Evolutionary conservation across 2,113 vertebrate species (phyloP), one percentile per base, ranked within the genome.

Genomic region (Ranitomeya variabilis): DNA sequence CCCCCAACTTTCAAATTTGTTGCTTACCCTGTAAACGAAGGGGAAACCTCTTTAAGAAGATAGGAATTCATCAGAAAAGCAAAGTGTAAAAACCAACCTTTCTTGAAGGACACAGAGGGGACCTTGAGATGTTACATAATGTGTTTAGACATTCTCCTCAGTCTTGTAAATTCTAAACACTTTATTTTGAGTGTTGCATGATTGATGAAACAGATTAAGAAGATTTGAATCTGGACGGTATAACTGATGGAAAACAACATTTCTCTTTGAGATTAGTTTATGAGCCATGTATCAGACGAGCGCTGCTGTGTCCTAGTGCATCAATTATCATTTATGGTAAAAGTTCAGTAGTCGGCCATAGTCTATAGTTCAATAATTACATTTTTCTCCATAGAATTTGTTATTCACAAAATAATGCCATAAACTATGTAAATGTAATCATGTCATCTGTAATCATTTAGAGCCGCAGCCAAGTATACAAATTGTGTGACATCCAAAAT

Each of bases 151-250:
- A 86, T 86, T 86, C 73, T 78, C 2, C 4, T 66, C 73, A 77
- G 85, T 86, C 19, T n/a, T 52, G 31, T 60, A 86, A 76, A 86
- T 76, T 60, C 71, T 62, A 60, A 85, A 86, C 71, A 77, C 26
- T 86, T 86, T 78, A 78, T 86, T 77, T 78, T 78, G 85, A 86
- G 31, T 78, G 73, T 45, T 86, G 51, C 55, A 86, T 86, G 85
- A 86, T 86, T 86, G 85, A 86, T 86, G 85, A 78, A 77, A 78
- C 73, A 86, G 85, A 78, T 86, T 86, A 86, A n/a, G 74, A 76
- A 78, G 57, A 86, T 78, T 16, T 78, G 73, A 59, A 66, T 78
- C 12, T 86, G 59, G 71, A 62, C 85, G 18, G 73, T 86, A 60
- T 52, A 64, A 86, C 85, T 66, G 57, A 74, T 86, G 73, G 85